Percentiles rank a stretch among this genome's conserved stretches.
phyloP scores from a whole-genome alignment of 2,797 vertebrate species.

The Myiotriccus ornatus region DNA sequence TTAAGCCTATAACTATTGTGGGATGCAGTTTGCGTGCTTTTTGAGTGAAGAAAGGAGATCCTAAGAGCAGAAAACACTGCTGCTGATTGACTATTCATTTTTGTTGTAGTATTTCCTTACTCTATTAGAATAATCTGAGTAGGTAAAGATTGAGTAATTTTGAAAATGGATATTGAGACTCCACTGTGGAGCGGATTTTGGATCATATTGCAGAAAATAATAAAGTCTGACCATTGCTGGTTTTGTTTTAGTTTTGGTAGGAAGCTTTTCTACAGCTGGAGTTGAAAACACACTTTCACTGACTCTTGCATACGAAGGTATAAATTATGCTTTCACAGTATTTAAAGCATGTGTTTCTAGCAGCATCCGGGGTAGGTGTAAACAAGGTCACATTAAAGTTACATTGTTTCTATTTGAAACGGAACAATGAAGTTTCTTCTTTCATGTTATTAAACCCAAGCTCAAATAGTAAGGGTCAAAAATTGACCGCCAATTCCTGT shows the following conservation, averaged over 20 bases:
- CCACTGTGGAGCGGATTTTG: not conserved
- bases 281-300: not conserved
- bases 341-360: not conserved
- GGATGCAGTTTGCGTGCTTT: not conserved
- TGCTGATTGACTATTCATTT: not conserved
- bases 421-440: slow-evolving; percentile 13
- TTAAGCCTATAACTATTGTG: not conserved
- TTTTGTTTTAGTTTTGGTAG: not conserved
- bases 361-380: not conserved
- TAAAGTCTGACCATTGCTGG: not conserved
- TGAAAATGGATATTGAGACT: not conserved
- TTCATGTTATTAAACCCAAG: not conserved
- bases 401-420: slow-evolving; percentile 26
- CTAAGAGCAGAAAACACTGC: not conserved
- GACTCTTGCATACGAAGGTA: not conserved
- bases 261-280: not conserved
- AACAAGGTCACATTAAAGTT: slow-evolving; percentile 60
- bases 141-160: not conserved
- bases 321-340: not conserved
- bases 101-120: not conserved
- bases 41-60: not conserved
- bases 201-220: slow-evolving; percentile 11
- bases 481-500: not conserved
- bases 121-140: not conserved
- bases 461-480: not conserved